Percentiles rank a stretch among this genome's conserved stretches.
These are phyloP conservation scores for Drosophila histrio DNA, from an alignment of 2,888 invertebrate species.

Conservation along the genomic window DNA sequence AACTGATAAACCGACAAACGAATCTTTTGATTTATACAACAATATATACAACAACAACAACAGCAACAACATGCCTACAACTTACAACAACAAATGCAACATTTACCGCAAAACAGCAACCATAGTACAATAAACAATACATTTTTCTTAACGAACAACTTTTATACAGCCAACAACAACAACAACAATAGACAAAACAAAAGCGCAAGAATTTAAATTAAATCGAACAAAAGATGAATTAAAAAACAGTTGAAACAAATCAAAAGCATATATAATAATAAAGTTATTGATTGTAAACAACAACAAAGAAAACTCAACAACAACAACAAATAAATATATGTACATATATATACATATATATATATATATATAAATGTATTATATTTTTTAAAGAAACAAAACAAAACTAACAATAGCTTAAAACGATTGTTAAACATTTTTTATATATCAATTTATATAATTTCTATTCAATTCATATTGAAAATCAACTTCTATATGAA, in stretches of 20 bases:
- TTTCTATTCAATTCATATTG: conserved; percentile 63
- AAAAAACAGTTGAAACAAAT: conserved; percentile 46
- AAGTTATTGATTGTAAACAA: conserved; percentile 42
- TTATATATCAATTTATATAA: conserved; percentile 73
- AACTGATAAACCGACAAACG: conserved; percentile 53
- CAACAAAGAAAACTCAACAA: conserved; percentile 24
- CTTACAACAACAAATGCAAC: conserved; percentile 68
- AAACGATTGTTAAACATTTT: conserved; percentile 74
- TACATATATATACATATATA: not conserved
- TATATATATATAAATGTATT: conserved; percentile 59
- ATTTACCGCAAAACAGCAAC: conserved; percentile 70
- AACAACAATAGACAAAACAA: conserved; percentile 65
- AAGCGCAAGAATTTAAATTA: conserved; percentile 35
- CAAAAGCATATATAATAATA: conserved; percentile 42
- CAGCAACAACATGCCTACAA: conserved; percentile 28
- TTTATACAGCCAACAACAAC: conserved; percentile 70
- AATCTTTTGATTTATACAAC: conserved; percentile 43
- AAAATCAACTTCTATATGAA: conserved; percentile 42
- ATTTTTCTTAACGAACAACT: conserved; percentile 72
- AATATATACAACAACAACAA: conserved; percentile 14
- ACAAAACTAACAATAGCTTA: conserved; percentile 71
- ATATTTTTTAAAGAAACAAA: conserved; percentile 65
- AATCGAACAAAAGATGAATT: not conserved
- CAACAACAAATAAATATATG: conserved; percentile 15
- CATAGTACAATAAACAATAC: conserved; percentile 77